Percentiles rank a stretch among this genome's conserved stretches.
These are phyloP conservation scores for Excalfactoria chinensis DNA, from an alignment of 2,113 vertebrate genomes.

Conservation along the genomic window DNA sequence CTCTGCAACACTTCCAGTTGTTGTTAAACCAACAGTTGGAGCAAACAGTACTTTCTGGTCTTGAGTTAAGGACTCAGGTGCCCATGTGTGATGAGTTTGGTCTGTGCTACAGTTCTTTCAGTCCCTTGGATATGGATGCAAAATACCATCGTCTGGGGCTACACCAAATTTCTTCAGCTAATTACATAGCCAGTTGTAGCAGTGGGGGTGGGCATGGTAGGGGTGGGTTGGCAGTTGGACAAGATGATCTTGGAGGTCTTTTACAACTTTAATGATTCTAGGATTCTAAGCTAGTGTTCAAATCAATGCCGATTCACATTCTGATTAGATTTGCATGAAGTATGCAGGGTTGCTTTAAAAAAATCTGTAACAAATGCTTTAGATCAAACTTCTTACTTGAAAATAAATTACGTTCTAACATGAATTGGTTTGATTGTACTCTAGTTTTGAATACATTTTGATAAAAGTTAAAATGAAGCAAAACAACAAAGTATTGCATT, in stretches of 20 bases:
- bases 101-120: background rate
- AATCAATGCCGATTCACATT: background rate
- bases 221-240: no score
- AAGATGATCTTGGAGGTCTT: no score
- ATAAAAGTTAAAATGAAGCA: background rate
- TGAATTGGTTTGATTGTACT: background rate
- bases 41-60: background rate
- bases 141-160: background rate
- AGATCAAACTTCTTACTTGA: background rate
- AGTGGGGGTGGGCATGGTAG: no score
- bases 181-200: background rate
- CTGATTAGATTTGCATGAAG: constrained; percentile 13
- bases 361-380: background rate
- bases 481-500: background rate
- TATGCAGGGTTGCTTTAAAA: background rate
- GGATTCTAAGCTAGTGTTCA: background rate
- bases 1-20: background rate
- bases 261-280: no score
- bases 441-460: background rate
- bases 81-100: background rate
- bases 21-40: background rate
- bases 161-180: background rate
- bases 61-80: background rate
- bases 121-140: background rate
- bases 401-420: background rate